Evolutionary conservation across 2,113 vertebrate species (phyloP).

Genomic region (Ochotona princeps): DNA sequence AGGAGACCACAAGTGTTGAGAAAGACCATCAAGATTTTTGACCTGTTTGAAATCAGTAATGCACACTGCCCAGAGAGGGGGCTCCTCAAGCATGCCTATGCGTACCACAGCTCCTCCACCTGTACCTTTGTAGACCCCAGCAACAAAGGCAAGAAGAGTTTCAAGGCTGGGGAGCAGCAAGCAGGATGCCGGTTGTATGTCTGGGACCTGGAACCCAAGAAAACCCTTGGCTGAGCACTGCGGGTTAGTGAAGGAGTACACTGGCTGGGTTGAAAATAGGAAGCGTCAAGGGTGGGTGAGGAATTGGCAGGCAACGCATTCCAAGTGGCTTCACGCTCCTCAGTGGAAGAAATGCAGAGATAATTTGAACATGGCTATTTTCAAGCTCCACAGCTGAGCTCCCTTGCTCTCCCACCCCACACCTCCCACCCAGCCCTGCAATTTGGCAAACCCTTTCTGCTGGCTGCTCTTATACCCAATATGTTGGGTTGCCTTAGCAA

Average conservation of each 20-base stretch:
- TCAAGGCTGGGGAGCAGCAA: conserved; percentile 48
- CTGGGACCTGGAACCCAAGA: conserved; percentile 63
- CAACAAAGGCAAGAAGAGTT: conserved; percentile 23
- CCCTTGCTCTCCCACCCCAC: conserved; percentile 80
- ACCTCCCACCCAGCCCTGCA: conserved; percentile 82
- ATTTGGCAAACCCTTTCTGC: conserved; percentile 82
- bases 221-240: conserved; percentile 65
- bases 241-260: conserved; percentile 67
- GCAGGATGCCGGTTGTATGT: conserved; percentile 25
- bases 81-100: neutral
- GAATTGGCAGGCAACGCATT: conserved; percentile 75
- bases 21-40: neutral
- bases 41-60: neutral
- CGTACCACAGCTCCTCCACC: neutral
- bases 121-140: neutral
- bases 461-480: conserved; percentile 83
- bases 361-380: conserved; percentile 81
- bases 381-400: conserved; percentile 82
- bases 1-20: neutral
- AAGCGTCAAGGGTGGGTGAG: conserved; percentile 77
- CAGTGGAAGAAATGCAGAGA: conserved; percentile 78
- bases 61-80: neutral
- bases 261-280: conserved; percentile 77
- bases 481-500: conserved; percentile 83
- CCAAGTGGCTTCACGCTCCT: conserved; percentile 82